phyloP scores from a whole-genome alignment of 1,140 invertebrate genomes.

The Epicauta chinensis region DNA sequence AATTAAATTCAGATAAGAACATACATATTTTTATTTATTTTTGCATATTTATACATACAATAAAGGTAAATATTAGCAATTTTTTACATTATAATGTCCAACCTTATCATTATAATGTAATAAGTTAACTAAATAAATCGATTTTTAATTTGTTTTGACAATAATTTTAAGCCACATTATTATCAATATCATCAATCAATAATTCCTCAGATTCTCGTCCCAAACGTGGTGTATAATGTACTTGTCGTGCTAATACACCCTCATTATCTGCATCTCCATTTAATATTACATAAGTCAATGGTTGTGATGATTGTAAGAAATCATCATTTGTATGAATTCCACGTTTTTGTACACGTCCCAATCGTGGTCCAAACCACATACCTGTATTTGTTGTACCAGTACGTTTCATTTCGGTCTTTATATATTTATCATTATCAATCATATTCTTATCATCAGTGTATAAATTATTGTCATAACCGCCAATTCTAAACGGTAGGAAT shows the following conservation, averaged over 20 bases:
- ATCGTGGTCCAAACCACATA: conserved; percentile 12
- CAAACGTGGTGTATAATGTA: conserved; percentile 10
- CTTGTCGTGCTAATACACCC: neutral
- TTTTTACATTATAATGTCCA: conserved; percentile 13
- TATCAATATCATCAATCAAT: neutral
- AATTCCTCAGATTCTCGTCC: conserved; percentile 10
- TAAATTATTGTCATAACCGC: too few species aligned
- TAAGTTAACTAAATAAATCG: too few species aligned
- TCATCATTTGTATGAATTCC: neutral
- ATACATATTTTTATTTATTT: too few species aligned
- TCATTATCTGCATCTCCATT: neutral
- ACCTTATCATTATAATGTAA: conserved; percentile 9
- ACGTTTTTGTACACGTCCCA: conserved; percentile 11
- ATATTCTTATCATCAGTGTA: too few species aligned
- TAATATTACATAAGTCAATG: conserved; percentile 11
- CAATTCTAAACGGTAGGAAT: too few species aligned
- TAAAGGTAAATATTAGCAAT: too few species aligned
- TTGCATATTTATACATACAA: too few species aligned
- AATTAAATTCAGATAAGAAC: too few species aligned
- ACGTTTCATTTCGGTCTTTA: neutral
- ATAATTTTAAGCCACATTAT: neutral
- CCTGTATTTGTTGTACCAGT: conserved; percentile 1
- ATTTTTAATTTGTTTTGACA: too few species aligned
- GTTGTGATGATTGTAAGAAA: neutral
- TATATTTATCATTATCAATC: too few species aligned